phyloP scores from a whole-genome alignment of 2,113 vertebrate species.

The Toxostoma redivivum region DNA sequence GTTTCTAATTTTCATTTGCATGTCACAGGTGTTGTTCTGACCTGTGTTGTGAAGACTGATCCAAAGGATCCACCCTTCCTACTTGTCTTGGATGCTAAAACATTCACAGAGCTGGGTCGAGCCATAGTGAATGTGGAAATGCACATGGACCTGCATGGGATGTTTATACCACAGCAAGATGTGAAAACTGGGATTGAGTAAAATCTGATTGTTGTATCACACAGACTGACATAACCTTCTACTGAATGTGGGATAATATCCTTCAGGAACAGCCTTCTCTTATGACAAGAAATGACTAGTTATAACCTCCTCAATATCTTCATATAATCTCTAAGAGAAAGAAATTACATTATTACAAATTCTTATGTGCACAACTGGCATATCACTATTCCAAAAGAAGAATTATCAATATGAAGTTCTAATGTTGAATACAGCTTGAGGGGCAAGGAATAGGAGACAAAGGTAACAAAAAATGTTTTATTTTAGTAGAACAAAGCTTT shows the following conservation, averaged over 20 bases:
- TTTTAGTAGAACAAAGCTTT: neutral
- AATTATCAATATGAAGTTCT: neutral
- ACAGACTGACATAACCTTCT: neutral
- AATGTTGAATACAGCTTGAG: neutral
- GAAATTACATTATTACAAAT: neutral
- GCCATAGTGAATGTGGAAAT: conserved; percentile 74
- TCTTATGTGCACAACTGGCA: neutral
- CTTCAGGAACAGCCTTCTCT: neutral
- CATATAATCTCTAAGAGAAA: neutral
- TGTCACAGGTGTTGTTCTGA: conserved; percentile 81
- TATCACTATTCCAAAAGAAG: neutral
- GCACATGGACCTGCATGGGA: conserved; percentile 86
- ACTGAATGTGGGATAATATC: neutral
- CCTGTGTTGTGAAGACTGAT: conserved; percentile 72
- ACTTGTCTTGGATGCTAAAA: conserved; percentile 85
- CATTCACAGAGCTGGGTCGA: conserved; percentile 84
- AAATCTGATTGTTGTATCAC: neutral
- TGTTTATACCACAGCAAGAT: conserved; percentile 78
- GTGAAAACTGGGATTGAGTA: neutral
- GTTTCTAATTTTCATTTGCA: neutral
- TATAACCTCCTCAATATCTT: neutral
- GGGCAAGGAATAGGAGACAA: neutral
- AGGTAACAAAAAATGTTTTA: neutral
- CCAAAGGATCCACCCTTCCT: conserved; percentile 79
- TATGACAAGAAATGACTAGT: neutral